Conservation (phyloP, 2,113 vertebrate genomes). For the Scatophagus argus region DNA sequence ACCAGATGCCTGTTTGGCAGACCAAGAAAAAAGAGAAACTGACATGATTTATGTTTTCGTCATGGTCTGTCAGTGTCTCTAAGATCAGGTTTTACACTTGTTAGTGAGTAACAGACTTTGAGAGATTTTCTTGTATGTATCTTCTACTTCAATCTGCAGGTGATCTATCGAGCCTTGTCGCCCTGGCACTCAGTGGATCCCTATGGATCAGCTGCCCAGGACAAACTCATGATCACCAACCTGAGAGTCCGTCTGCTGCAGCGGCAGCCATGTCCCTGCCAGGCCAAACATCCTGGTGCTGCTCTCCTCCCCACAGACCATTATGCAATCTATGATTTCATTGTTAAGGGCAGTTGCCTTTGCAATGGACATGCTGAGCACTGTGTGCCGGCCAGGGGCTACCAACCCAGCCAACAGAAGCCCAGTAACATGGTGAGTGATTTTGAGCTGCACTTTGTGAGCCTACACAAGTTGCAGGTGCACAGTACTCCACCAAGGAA, state of each 20-base stretch:
- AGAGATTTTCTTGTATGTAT: neutral
- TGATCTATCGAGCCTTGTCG: conserved; percentile 91
- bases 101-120: neutral
- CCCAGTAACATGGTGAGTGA: conserved; percentile 86
- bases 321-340: conserved; percentile 92
- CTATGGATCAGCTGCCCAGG: conserved; percentile 85
- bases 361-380: conserved; percentile 93
- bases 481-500: neutral
- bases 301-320: conserved; percentile 78
- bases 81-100: neutral
- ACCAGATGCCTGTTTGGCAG: conserved; percentile 40
- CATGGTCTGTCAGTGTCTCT: neutral
- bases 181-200: conserved; percentile 86
- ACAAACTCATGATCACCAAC: conserved; percentile 91
- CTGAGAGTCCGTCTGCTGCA: conserved; percentile 88
- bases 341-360: conserved; percentile 94
- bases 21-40: conserved; percentile 20
- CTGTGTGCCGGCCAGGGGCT: conserved; percentile 83
- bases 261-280: conserved; percentile 88
- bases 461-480: conserved; percentile 14
- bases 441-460: conserved; percentile 4
- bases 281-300: conserved; percentile 54
- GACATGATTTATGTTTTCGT: conserved; percentile 18
- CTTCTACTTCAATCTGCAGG: conserved; percentile 75
- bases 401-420: conserved; percentile 78